Percentiles rank a stretch among this genome's conserved stretches.
Conservation (phyloP, 2,113 vertebrate genomes). For the Neolamprologus sp. region DNA sequence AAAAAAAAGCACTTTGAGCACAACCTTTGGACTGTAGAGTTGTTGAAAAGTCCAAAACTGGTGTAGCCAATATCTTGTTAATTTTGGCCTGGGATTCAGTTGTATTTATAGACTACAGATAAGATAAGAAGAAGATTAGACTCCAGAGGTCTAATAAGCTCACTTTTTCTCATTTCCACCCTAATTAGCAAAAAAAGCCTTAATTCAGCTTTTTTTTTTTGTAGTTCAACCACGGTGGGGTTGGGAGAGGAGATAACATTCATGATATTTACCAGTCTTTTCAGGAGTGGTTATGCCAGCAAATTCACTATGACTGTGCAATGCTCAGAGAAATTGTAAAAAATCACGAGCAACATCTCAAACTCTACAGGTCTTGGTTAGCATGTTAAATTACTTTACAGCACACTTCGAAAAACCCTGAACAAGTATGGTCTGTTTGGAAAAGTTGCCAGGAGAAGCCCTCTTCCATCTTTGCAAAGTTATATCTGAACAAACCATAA, state of each 20-base stretch:
- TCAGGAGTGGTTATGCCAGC: neutral
- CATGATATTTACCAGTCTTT: neutral
- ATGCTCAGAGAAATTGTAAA: rapidly evolving
- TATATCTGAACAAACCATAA: neutral
- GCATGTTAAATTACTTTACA: neutral
- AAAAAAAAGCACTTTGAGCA: neutral
- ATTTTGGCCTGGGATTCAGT: neutral
- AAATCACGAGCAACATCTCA: neutral
- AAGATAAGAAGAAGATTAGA: neutral
- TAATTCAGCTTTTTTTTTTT: neutral
- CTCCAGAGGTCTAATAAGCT: neutral
- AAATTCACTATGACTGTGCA: neutral
- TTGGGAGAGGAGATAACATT: neutral
- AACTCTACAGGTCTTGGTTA: neutral
- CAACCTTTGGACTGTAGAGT: neutral
- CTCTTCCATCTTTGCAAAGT: neutral
- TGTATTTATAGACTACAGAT: neutral
- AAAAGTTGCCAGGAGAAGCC: neutral
- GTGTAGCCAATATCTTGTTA: neutral
- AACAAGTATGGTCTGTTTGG: neutral
- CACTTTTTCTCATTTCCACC: neutral
- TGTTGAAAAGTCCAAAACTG: neutral
- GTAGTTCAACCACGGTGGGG: neutral
- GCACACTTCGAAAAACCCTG: neutral
- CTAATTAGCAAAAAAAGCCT: neutral